Evolutionary conservation across 2,888 invertebrate genomes (phyloP).

Genomic region (Mystacides longicornis): DNA sequence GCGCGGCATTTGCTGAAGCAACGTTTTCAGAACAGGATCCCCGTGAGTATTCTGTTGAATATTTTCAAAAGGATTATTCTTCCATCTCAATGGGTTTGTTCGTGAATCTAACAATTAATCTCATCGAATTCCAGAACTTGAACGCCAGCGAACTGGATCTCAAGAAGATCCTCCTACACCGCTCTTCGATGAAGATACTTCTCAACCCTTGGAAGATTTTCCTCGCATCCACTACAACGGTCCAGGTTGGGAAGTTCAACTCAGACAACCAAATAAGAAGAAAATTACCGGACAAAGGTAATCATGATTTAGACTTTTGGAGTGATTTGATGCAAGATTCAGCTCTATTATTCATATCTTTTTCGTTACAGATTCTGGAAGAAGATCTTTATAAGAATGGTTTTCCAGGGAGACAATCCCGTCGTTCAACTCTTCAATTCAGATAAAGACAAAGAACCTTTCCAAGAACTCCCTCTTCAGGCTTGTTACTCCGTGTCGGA

Average conservation of each 20-base stretch:
- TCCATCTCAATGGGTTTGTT: not conserved
- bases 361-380: conserved; percentile 79
- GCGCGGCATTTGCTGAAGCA: conserved; percentile 39
- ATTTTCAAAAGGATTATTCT: too few species aligned
- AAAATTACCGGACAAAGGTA: conserved; percentile 85
- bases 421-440: conserved; percentile 80
- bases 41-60: conserved; percentile 14
- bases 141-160: conserved; percentile 47
- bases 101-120: not conserved
- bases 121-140: conserved; percentile 24
- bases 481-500: conserved; percentile 94
- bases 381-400: conserved; percentile 82
- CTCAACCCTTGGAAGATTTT: conserved; percentile 86
- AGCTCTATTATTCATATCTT: too few species aligned
- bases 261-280: conserved; percentile 93
- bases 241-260: conserved; percentile 94
- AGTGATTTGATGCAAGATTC: too few species aligned
- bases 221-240: conserved; percentile 69
- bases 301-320: too few species aligned
- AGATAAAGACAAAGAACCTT: conserved; percentile 80
- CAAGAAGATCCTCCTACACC: conserved; percentile 88
- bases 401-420: conserved; percentile 72
- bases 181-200: conserved; percentile 88
- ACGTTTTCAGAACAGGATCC: conserved; percentile 26
- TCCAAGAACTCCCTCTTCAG: conserved; percentile 90